Evolutionary conservation across 1,140 invertebrate species (phyloP), one percentile per base, ranked within the genome.

Genomic region (Euborellia annulipes): DNA sequence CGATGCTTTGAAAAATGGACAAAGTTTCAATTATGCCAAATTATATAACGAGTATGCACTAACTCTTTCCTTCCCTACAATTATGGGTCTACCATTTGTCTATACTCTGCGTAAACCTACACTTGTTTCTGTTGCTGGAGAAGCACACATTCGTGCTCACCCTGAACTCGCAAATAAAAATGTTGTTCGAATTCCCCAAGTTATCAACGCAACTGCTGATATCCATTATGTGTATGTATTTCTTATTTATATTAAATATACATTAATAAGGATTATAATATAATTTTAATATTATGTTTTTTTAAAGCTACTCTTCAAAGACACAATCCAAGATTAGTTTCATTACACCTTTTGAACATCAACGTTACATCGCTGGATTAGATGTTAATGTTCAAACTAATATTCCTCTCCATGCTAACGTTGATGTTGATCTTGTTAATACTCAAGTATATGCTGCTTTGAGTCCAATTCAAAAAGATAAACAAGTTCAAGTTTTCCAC

Each of bases 11-110:
- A 55, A 51, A 16, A 53, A 69, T 2, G 73, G 70, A 13, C 51
- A 63, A 13, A 53, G 62, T 42, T 60, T 69, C 41, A 67, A 73
- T 52, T 68, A 69, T 57, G 76, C 66, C 20, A 74, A 72, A 52
- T 51, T 76, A 1, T 52, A 62, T 9, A 70, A 68, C 43, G 55
- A 63, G 11, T 65, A 68, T 36, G 62, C 70, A 37, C 52, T 72
- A 1, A 66, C 67, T 1, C 54, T 80, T 2, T 70, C 70, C 56
- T 76, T 79, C 64, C 77, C 79, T 2, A 68, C 73, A 11, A 72
- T 70, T 48, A 72, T 66, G 47, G 79, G 79, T 58, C 62, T 81
- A 40, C 78, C 78, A 18, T 78, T 78, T 52, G 57, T 73, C 38
- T 77, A 66, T 58, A 70, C 65, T 16, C 66, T 73, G 34, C 68